Conservation (phyloP, 1,140 invertebrate genomes). For the Drosophila persimilis region DNA sequence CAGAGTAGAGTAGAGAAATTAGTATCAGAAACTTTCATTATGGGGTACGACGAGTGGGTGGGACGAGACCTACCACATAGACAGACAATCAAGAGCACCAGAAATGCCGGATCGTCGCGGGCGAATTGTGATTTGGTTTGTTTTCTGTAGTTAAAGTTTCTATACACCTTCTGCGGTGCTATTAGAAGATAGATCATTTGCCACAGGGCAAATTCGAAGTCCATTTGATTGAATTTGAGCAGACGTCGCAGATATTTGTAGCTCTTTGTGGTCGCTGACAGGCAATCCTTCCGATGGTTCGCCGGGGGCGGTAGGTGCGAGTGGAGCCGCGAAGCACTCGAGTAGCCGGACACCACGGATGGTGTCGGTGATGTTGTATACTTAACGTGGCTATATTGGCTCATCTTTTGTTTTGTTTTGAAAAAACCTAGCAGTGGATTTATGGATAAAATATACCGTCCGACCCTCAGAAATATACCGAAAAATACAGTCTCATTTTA, state of each 20-base stretch:
- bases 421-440: constrained; percentile 50
- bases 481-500: no score
- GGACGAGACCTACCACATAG: constrained; percentile 88
- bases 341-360: constrained; percentile 82
- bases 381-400: constrained; percentile 85
- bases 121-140: constrained; percentile 99
- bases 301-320: constrained; percentile 85
- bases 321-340: constrained; percentile 83
- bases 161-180: constrained; percentile 98
- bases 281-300: constrained; percentile 88
- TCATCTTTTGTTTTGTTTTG: constrained; percentile 58
- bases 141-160: constrained; percentile 99
- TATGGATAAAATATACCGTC: constrained; percentile 20
- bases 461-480: neutral
- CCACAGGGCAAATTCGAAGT: constrained; percentile 99
- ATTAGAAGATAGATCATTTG: constrained; percentile 99
- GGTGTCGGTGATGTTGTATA: constrained; percentile 87
- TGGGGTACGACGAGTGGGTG: neutral
- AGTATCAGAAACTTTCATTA: neutral
- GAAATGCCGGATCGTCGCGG: constrained; percentile 99
- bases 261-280: constrained; percentile 94
- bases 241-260: constrained; percentile 96
- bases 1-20: neutral
- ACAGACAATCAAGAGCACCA: constrained; percentile 95
- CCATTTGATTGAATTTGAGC: constrained; percentile 98